Evolutionary conservation across 1,140 invertebrate genomes (phyloP).

Genomic region (Heliconius himera): DNA sequence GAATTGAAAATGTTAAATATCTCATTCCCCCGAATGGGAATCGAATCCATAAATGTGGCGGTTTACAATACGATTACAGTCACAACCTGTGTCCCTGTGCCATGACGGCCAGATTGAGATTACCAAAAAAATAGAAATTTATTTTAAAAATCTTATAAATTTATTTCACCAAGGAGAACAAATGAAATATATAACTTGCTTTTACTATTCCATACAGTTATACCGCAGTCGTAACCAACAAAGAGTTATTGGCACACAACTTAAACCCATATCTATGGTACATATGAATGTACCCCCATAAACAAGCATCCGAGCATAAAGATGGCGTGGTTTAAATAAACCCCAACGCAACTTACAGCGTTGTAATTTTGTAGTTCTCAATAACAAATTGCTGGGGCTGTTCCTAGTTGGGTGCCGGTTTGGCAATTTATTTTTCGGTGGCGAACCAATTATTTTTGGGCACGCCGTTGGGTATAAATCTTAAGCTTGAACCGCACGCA

Average conservation of each 20-base stretch:
- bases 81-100: no score
- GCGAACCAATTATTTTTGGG: constrained; percentile 79
- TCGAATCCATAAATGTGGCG: no score
- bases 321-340: constrained; percentile 50
- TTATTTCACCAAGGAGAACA: no score
- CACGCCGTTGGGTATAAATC: constrained; percentile 74
- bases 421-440: constrained; percentile 76
- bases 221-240: neutral
- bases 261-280: neutral
- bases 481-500: constrained; percentile 54
- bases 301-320: constrained; percentile 34
- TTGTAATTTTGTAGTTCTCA: constrained; percentile 63
- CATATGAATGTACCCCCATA: constrained; percentile 12
- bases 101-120: no score
- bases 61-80: no score
- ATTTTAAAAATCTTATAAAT: no score
- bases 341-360: constrained; percentile 40
- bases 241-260: neutral
- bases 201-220: neutral
- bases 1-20: no score
- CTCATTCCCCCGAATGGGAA: no score
- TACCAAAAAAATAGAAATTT: no score
- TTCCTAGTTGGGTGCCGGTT: constrained; percentile 58
- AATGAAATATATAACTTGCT: neutral
- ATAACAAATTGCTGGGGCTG: constrained; percentile 72